Evolutionary conservation across 1,140 invertebrate genomes (phyloP).

Genomic region (Antheraea pernyi): DNA sequence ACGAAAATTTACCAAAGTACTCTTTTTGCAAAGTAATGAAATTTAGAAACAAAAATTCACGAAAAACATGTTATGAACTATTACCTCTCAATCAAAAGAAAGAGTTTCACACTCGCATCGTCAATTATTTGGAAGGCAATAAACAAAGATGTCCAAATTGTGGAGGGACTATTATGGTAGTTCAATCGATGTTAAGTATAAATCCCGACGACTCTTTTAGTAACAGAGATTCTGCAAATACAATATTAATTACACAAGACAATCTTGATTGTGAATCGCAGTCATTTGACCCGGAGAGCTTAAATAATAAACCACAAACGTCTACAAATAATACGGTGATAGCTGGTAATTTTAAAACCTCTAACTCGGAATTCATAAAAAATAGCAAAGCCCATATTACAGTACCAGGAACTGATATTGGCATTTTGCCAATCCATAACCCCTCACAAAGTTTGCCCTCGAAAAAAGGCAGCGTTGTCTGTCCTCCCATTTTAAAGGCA

Average conservation of each 20-base stretch:
- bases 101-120: conserved; percentile 75
- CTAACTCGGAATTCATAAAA: conserved; percentile 22
- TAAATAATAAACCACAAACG: not conserved
- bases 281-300: not conserved
- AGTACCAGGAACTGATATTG: not conserved
- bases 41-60: conserved; percentile 69
- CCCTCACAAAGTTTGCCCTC: not conserved
- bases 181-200: conserved; percentile 50
- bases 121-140: conserved; percentile 70
- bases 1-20: conserved; percentile 68
- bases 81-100: conserved; percentile 77
- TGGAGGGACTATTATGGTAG: conserved; percentile 61
- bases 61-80: conserved; percentile 73
- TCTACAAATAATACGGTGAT: too few relatives aligned
- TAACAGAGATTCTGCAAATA: not conserved
- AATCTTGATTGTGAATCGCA: not conserved
- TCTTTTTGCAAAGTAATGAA: conserved; percentile 77
- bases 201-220: conserved; percentile 17
- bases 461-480: not conserved
- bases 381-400: not conserved
- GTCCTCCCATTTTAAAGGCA: conserved; percentile 46
- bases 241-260: conserved; percentile 1
- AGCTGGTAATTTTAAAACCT: conserved; percentile 11
- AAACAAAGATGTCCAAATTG: conserved; percentile 71
- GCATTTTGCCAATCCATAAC: not conserved